Conservation (phyloP, 2,888 invertebrate genomes). For the Drosophila acutilabella region DNA sequence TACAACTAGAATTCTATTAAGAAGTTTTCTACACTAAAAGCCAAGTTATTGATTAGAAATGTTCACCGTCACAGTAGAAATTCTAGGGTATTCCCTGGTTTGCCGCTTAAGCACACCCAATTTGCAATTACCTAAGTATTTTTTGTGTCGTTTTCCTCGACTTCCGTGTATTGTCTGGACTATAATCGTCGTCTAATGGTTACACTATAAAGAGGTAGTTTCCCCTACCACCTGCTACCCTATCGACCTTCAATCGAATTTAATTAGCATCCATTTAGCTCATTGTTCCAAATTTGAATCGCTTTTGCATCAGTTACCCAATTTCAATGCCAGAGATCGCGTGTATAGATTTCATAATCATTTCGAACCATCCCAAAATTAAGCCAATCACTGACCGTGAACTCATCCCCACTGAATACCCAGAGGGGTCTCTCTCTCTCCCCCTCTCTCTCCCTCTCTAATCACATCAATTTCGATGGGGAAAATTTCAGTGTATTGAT, state of each 20-base stretch:
- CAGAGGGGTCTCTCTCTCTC: neutral
- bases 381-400: conserved; percentile 78
- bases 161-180: conserved; percentile 36
- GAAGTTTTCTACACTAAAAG: no score
- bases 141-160: conserved; percentile 22
- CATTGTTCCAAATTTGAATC: conserved; percentile 62
- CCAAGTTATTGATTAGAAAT: no score
- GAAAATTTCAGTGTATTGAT: conserved; percentile 12
- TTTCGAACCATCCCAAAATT: conserved; percentile 52
- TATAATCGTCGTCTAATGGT: conserved; percentile 11
- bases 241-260: conserved; percentile 2
- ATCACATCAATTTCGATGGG: conserved; percentile 11
- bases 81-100: neutral
- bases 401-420: conserved; percentile 30
- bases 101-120: neutral
- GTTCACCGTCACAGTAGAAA: no score
- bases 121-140: conserved; percentile 20
- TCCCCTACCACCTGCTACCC: neutral
- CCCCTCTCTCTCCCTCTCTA: neutral
- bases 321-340: conserved; percentile 73
- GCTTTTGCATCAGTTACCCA: conserved; percentile 58
- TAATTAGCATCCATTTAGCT: conserved; percentile 40
- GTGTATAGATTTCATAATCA: conserved; percentile 61
- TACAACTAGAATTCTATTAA: no score
- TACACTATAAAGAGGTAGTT: conserved; percentile 9